These are phyloP conservation scores for Cnemophilus loriae DNA, from an alignment of 2,113 vertebrate genomes.

Conservation along the genomic window DNA sequence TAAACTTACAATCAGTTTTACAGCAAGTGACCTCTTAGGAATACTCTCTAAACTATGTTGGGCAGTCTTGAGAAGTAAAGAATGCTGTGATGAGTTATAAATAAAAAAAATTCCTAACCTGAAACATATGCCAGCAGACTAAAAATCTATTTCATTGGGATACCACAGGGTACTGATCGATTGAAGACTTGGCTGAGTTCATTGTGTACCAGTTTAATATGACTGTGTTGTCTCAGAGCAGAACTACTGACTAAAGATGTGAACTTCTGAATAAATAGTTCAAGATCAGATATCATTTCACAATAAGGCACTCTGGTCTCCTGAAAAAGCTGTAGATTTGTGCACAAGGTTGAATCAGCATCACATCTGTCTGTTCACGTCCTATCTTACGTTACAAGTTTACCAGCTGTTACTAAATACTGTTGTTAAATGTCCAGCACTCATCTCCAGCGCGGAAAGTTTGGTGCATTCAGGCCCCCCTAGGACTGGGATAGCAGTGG, in stretches of 20 bases:
- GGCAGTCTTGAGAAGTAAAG: neutral
- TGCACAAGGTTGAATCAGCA: neutral
- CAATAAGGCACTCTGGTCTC: neutral
- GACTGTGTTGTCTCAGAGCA: neutral
- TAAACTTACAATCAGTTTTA: neutral
- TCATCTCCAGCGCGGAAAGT: neutral
- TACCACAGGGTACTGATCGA: neutral
- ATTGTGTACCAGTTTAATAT: neutral
- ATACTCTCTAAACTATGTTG: neutral
- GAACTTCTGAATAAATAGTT: neutral
- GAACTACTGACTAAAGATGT: neutral
- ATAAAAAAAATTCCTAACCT: neutral
- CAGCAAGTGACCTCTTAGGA: neutral
- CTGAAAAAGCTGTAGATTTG: neutral
- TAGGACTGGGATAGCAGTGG: neutral
- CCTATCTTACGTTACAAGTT: neutral
- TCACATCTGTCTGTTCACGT: neutral
- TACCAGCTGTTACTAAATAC: neutral
- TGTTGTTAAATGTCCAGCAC: neutral
- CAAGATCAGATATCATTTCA: neutral
- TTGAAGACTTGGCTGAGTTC: neutral
- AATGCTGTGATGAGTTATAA: neutral
- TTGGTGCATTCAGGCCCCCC: neutral
- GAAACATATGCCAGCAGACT: neutral
- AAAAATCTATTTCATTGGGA: neutral